These are phyloP conservation scores for Odontomachus brunneus DNA, from an alignment of 1,140 invertebrate species.

Conservation along the genomic window DNA sequence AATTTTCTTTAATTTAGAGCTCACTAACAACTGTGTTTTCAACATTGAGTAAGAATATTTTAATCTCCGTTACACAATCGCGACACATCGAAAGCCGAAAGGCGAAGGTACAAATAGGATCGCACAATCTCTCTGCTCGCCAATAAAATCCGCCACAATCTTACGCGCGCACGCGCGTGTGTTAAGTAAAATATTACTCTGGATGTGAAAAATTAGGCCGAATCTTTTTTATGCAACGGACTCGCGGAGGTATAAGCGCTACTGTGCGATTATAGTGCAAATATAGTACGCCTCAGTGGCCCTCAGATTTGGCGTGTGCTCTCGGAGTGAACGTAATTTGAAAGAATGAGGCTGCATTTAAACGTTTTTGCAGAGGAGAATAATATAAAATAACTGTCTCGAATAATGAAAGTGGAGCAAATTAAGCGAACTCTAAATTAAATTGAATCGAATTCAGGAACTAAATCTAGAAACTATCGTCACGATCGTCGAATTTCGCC, in stretches of 20 bases:
- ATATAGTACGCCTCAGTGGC: constrained; percentile 8
- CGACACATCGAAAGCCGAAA: constrained; percentile 47
- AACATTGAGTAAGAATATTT: constrained; percentile 44
- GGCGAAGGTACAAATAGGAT: constrained; percentile 30
- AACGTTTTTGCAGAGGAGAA: too few relatives aligned
- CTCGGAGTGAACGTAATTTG: too few relatives aligned
- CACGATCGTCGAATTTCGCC: not conserved
- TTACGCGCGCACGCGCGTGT: not conserved
- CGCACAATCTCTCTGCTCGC: constrained; percentile 2
- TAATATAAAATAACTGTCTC: too few relatives aligned
- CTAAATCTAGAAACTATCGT: too few relatives aligned
- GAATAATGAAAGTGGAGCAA: too few relatives aligned
- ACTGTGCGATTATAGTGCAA: constrained; percentile 47
- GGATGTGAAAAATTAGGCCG: constrained; percentile 56
- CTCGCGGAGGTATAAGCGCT: constrained; percentile 35
- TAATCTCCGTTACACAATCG: constrained; percentile 18
- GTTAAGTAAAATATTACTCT: constrained; percentile 40
- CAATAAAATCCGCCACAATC: constrained; percentile 26
- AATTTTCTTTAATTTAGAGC: constrained; percentile 13
- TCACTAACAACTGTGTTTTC: constrained; percentile 16
- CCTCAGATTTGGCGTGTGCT: constrained; percentile 15
- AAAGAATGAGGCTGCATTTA: too few relatives aligned
- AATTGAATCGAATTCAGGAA: too few relatives aligned
- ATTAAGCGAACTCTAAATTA: too few relatives aligned
- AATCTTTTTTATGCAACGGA: constrained; percentile 39